Evolutionary conservation across 2,888 invertebrate genomes (phyloP).

Genomic region (Nymphalis urticae): DNA sequence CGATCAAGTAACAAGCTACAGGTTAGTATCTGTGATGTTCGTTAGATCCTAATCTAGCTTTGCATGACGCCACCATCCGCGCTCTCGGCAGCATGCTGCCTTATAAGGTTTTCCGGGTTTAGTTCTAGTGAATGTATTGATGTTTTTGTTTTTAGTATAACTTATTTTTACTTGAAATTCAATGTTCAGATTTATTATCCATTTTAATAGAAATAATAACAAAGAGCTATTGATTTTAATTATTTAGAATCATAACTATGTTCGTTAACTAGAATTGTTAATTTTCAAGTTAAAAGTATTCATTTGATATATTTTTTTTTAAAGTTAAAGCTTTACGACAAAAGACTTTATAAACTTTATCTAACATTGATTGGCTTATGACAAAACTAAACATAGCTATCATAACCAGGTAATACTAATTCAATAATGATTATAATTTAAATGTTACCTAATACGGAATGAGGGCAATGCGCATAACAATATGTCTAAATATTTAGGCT

Average conservation of each 20-base stretch:
- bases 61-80: constrained; percentile 40
- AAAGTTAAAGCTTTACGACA: too few species aligned
- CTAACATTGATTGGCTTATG: neutral
- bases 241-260: too few species aligned
- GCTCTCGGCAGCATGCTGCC: constrained; percentile 31
- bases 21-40: constrained; percentile 36
- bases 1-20: constrained; percentile 24
- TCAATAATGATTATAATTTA: constrained; percentile 10
- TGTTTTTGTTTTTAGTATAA: constrained; percentile 18
- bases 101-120: constrained; percentile 45
- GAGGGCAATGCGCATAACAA: constrained; percentile 24
- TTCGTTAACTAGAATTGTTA: too few species aligned
- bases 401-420: neutral
- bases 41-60: constrained; percentile 41
- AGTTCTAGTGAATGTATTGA: constrained; percentile 19
- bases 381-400: neutral
- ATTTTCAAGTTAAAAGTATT: too few species aligned
- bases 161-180: neutral
- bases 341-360: neutral
- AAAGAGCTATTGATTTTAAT: too few species aligned
- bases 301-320: too few species aligned
- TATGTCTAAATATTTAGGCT: constrained; percentile 32
- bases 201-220: too few species aligned
- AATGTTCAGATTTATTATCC: too few species aligned
- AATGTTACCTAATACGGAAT: constrained; percentile 11